Percentiles rank a stretch among this genome's conserved stretches.
phyloP scores from a whole-genome alignment of 1,140 invertebrate species.

The Diorhabda sublineata region DNA sequence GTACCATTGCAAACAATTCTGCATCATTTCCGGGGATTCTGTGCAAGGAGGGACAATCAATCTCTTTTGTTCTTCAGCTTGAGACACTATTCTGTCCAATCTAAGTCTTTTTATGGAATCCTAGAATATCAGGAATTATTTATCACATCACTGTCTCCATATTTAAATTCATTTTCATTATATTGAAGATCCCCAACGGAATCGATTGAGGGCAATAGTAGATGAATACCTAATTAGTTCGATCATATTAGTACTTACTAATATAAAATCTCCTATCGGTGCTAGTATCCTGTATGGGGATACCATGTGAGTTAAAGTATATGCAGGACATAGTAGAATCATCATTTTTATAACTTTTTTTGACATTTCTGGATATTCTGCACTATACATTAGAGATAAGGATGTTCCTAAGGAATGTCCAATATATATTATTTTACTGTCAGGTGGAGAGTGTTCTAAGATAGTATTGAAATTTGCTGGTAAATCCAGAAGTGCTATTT shows the following conservation, averaged over 20 bases:
- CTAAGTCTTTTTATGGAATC: constrained; percentile 25
- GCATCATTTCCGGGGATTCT: constrained; percentile 37
- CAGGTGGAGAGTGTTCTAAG: constrained; percentile 46
- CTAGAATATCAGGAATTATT: constrained; percentile 18
- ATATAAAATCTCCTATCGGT: constrained; percentile 33
- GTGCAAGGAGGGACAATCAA: constrained; percentile 28
- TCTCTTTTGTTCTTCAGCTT: constrained; percentile 29
- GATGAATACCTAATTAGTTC: no score
- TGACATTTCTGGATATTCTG: constrained; percentile 45
- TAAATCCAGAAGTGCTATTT: constrained; percentile 57
- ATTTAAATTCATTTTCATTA: no score
- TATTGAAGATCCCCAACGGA: no score
- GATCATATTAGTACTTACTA: constrained; percentile 30
- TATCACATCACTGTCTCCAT: no score
- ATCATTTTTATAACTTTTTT: constrained; percentile 35
- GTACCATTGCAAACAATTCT: constrained; percentile 35
- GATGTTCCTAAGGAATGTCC: constrained; percentile 52
- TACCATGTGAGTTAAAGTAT: constrained; percentile 37
- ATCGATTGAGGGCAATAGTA: no score
- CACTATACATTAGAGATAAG: constrained; percentile 47
- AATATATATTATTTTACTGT: constrained; percentile 52
- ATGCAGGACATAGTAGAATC: constrained; percentile 40
- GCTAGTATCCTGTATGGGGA: constrained; percentile 33
- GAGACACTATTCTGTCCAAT: constrained; percentile 34
- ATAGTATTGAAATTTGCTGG: constrained; percentile 57